phyloP scores from a whole-genome alignment of 2,797 vertebrate species.

The Poeciliopsis paucimaculata region DNA sequence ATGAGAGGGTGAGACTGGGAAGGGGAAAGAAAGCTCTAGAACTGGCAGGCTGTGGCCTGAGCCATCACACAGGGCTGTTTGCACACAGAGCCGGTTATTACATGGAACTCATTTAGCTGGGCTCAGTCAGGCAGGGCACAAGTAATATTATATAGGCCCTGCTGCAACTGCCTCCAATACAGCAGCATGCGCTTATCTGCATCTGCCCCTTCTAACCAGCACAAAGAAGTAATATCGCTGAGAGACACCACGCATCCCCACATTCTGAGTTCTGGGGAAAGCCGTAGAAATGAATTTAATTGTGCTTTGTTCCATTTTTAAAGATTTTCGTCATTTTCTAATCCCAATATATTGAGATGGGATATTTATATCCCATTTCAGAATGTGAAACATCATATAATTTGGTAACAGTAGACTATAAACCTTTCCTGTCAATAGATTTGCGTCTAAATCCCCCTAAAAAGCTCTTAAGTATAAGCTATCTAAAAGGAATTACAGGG shows the following conservation, averaged over 20 bases:
- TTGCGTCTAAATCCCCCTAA: conserved; percentile 45
- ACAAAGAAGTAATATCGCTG: conserved; percentile 43
- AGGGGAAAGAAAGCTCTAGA: conserved; percentile 71
- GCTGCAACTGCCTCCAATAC: conserved; percentile 54
- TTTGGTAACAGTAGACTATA: conserved; percentile 23
- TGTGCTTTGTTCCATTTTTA: conserved; percentile 5
- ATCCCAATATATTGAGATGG: not conserved
- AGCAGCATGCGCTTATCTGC: conserved; percentile 56
- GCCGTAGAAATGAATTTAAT: conserved; percentile 24
- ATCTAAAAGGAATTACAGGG: conserved; percentile 32
- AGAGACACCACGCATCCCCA: conserved; percentile 14
- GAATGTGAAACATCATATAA: conserved; percentile 11
- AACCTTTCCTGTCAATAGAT: conserved; percentile 16
- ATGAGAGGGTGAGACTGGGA: conserved; percentile 62
- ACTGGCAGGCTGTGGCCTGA: conserved; percentile 68
- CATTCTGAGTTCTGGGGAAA: conserved; percentile 23
- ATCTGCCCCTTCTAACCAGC: conserved; percentile 39
- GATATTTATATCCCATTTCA: not conserved
- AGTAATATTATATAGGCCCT: conserved; percentile 70
- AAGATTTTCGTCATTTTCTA: not conserved
- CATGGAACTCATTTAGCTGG: conserved; percentile 77
- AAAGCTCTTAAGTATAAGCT: conserved; percentile 39
- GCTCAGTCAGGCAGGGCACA: conserved; percentile 80
- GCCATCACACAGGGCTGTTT: conserved; percentile 68
- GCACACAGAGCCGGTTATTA: conserved; percentile 77